phyloP scores from a whole-genome alignment of 2,888 invertebrate species.

The Eupsilia transversa region DNA sequence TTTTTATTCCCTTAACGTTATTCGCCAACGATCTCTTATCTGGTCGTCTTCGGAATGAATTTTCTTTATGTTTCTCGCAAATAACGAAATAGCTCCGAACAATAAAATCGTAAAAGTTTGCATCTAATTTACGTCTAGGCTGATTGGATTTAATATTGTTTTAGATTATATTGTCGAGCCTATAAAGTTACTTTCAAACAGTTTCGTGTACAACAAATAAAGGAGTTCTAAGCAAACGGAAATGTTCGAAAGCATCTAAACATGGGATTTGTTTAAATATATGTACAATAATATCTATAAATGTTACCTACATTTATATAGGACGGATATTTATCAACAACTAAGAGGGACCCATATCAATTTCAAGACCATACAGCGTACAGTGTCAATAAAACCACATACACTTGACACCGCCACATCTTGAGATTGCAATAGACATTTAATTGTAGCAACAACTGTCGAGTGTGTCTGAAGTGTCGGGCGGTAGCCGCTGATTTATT shows the following conservation, averaged over 20 bases:
- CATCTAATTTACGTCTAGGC: conserved; percentile 76
- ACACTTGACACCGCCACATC: conserved; percentile 53
- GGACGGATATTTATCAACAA: not conserved
- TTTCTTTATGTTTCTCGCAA: conserved; percentile 75
- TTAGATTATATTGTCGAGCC: conserved; percentile 33
- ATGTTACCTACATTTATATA: not conserved
- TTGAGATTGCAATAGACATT: conserved; percentile 59
- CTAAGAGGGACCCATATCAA: conserved; percentile 48
- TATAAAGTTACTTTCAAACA: conserved; percentile 6
- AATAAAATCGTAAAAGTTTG: conserved; percentile 75
- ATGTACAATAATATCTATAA: not conserved
- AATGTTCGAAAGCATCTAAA: not conserved
- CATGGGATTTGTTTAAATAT: not conserved
- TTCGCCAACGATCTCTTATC: conserved; percentile 69
- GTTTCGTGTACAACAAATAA: conserved; percentile 1
- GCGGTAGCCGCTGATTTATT: conserved; percentile 79
- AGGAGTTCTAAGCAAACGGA: not conserved
- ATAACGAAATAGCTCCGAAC: conserved; percentile 68
- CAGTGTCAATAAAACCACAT: conserved; percentile 51
- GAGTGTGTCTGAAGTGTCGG: conserved; percentile 58
- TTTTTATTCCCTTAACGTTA: conserved; percentile 72
- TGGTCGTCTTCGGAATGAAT: conserved; percentile 71
- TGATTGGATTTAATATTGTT: conserved; percentile 60
- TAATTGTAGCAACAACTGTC: conserved; percentile 58
- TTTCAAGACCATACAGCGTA: conserved; percentile 13